phyloP scores from a whole-genome alignment of 1,140 invertebrate species.

The Rhynchophorus ferrugineus region DNA sequence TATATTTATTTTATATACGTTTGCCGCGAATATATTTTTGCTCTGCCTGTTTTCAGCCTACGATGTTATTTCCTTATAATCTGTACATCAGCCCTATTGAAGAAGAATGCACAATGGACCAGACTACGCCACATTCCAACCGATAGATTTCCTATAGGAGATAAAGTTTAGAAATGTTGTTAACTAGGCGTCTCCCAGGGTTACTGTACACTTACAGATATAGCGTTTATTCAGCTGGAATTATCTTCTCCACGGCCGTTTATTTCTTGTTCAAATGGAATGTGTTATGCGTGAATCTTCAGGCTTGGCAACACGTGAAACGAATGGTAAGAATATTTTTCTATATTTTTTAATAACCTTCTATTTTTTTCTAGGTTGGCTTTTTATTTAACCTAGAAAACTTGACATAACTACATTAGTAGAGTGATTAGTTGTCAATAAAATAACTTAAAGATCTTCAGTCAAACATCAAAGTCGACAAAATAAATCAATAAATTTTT shows the following conservation, averaged over 20 bases:
- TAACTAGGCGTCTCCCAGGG: conserved; percentile 26
- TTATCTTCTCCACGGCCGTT: conserved; percentile 24
- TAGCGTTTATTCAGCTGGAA: conserved; percentile 21
- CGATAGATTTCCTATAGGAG: background rate
- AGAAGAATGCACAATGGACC: background rate
- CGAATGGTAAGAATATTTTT: conserved; percentile 45
- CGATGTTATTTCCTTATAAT: background rate
- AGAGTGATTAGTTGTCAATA: too few species aligned
- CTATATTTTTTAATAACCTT: background rate
- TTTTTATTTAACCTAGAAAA: background rate
- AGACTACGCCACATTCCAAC: background rate
- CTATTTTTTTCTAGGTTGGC: background rate
- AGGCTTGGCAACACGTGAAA: conserved; percentile 48
- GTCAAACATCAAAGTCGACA: too few species aligned
- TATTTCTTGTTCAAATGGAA: conserved; percentile 49
- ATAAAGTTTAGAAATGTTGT: conserved; percentile 19
- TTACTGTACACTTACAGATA: conserved; percentile 28
- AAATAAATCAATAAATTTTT: too few species aligned
- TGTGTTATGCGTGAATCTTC: conserved; percentile 49
- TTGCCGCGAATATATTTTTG: too few species aligned
- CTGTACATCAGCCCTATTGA: background rate
- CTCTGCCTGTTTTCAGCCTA: background rate
- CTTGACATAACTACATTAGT: too few species aligned
- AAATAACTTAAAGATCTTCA: too few species aligned
- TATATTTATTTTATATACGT: too few species aligned